Base-by-base conservation (phyloP, 2,113 vertebrate species). In the Sciurus niger region DNA sequence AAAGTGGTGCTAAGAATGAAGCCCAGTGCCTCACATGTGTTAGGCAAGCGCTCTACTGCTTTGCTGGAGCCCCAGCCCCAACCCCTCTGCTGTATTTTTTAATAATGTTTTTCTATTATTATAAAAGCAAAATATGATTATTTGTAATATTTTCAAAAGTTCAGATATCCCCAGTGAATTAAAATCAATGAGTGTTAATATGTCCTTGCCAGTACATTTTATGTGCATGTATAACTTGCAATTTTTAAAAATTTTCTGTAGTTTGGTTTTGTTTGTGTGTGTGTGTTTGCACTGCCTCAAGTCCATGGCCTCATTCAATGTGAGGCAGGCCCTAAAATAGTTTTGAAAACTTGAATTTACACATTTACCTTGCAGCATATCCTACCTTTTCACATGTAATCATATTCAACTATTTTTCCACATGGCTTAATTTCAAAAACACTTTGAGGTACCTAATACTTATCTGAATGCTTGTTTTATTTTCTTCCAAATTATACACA, bases 381-480 rank as follows among this genome's bases (percentile, higher is more conserved):
- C n/a, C 48, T 74, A 84, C 24, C 53, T 74, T 94, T 89, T 79
- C 30, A 74, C 8, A 34, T 89, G 84, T 84, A 95, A 88, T 88
- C 82, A 84, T 89, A 48, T 89, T 86, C 85, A 90, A 79, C 30
- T 25, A 32, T 14, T 32, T 51, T 78, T 78, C 48, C 13, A 16
- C 76, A 32, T 32, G 34, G 63, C 18, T 48, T 84, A 84, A 46
- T 67, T 89, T 80, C 83, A 70, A 78, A 77, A 93, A 78, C 58
- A 46, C 73, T 97, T 89, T 88, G 55, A 94, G 51, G 28, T 72
- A 4, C 40, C n/a, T 83, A 32, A 13, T 68, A 46, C 85, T 95
- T 84, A 74, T 84, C 70, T 85, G 46, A 96, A 55, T 73, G 48
- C 55, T 84, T 63, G 9, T 20, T 30, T 67, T 93, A 46, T 78